Evolutionary conservation across 64 coral and sea anemone genomes (phyloP).

Genomic region (Orbicella faveolata): DNA sequence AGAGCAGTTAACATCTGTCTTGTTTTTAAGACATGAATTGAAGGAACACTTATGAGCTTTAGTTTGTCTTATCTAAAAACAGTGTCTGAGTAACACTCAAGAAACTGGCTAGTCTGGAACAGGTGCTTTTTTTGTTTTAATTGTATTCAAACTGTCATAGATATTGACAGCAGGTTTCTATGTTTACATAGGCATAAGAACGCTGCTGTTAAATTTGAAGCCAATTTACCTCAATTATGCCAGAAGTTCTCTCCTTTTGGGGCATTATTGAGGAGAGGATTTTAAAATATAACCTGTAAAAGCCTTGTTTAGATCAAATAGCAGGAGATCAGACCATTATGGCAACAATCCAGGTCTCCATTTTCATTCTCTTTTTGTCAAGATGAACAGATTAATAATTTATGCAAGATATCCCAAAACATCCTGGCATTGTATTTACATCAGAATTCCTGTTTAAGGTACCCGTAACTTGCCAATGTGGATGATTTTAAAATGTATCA

Average conservation of each 20-base stretch:
- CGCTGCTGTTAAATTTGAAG: background rate
- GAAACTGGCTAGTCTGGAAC: background rate
- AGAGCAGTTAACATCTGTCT: no score
- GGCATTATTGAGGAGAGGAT: background rate
- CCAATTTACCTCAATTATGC: background rate
- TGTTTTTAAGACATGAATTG: no score
- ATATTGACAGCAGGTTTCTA: background rate
- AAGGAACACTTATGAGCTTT: no score
- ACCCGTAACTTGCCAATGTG: background rate
- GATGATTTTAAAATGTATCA: background rate
- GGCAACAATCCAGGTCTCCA: background rate
- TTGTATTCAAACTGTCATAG: constrained; percentile 23
- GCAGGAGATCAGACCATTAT: background rate
- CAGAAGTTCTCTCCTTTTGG: background rate
- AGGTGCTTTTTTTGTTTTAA: constrained; percentile 20
- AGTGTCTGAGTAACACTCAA: background rate
- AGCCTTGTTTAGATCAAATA: background rate
- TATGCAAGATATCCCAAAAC: background rate
- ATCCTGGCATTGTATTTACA: background rate
- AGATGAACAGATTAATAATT: constrained; percentile 23
- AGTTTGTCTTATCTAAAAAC: no score
- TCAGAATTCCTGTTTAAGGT: background rate
- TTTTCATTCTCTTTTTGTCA: background rate
- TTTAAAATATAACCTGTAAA: background rate
- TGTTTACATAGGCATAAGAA: background rate